Base-by-base conservation (phyloP, 2,113 vertebrate genomes). In the Malaclemys terrapin region DNA sequence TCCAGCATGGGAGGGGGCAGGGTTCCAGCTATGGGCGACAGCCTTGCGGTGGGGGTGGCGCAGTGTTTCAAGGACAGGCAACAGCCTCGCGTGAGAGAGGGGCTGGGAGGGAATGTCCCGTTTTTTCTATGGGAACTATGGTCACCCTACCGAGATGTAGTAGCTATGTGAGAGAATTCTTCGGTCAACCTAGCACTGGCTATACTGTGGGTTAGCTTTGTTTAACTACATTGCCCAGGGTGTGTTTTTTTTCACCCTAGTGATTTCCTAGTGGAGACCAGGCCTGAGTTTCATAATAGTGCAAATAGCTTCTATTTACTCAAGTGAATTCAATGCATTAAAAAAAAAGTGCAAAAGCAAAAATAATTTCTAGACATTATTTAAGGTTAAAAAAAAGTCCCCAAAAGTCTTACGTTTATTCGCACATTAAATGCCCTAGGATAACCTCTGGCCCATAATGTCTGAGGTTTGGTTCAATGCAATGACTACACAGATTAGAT, bases 401-500 rank as follows among this genome's bases (percentile, higher is more conserved):
- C 29, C 2, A 0, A 16, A 6, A 8, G 17, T 79, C 9, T 83
- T 79, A 62, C 19, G 11, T 24, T 56, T 79, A 47, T 35, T 31
- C 69, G 45, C 4, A 17, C 0, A 0, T 14, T 22, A 53, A 89
- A 20, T 20, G 80, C 29, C 76, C 53, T 52, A 4, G 1, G 82
- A 42, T 59, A 95, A 3, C 2, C 6, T 81, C 53, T 76, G 82
- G 56, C 6, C 50, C 65, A 4, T 5, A n/a, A 53, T 1, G 0
- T 47, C 53, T 80, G 57, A 75, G 59, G 7, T 1, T 35, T 62
- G 35, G 54, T 42, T 14, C 54, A 47, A 14, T 80, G 88, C 1
- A 27, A 47, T 87, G 87, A 9, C 52, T 4, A 1, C 5, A 59
- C 65, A 79, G 57, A 76, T 79, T 2, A 86, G 42, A 35, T 75